Evolutionary conservation across 2,113 vertebrate genomes (phyloP), one percentile per base, ranked within the genome.

Genomic region (Opisthocomus hoazin): DNA sequence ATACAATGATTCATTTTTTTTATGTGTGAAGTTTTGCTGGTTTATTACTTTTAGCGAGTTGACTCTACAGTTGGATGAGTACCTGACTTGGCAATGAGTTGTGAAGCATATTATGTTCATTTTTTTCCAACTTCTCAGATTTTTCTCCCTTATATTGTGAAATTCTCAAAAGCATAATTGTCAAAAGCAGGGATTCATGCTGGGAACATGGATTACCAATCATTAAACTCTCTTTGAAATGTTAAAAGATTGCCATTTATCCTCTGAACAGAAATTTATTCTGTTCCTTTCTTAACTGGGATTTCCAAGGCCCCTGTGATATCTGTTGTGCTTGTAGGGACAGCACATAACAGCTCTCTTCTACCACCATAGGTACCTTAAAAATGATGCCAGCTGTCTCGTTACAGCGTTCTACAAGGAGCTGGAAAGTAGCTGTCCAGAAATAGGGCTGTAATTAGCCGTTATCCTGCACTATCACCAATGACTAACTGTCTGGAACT

Each of bases 401-500:
- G 41, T 77, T 66, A 22, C 26, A 73, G 58, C 39, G 15, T 36
- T 80, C 63, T 39, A 24, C 27, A 70, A 70, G 32, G 29, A 84
- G 34, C 45, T 14, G 48, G 86, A 68, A 94, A 84, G 65, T 45
- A 71, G 73, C 70, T 87, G 60, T 57, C 46, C 50, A 64, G 58
- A 95, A 94, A 89, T 77, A 68, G 51, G 22, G 32, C 53, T 48
- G 81, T 75, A 87, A 89, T 96, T 89, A 81, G 65, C 45, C 24
- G 36, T 91, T 75, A 29, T 37, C 73, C 82, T 84, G 27, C 29
- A 4, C 74, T 87, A 92, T 95, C 91, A 68, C 57, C 85, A 75
- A 1, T 97, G 87, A 89, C 63, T 96, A 89, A 92, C 61, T 84
- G 78, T 65, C 90, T 94, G 41, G 66, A 96, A 82, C 46, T 91